Evolutionary conservation across 2,888 invertebrate species (phyloP).

Genomic region (Frankliniella fusca): DNA sequence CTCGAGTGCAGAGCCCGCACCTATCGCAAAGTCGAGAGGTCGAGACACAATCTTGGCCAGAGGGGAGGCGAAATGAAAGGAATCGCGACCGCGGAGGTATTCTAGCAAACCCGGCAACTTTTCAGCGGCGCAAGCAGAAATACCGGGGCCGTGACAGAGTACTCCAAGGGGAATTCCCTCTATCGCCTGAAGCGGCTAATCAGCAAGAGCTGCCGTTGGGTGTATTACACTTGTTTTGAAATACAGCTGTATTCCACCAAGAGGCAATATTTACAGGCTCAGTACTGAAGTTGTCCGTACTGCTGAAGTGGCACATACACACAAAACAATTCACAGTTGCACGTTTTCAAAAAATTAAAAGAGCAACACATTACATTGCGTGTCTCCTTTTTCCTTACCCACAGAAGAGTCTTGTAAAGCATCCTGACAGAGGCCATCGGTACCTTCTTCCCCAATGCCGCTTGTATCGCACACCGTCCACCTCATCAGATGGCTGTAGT

Average conservation of each 20-base stretch:
- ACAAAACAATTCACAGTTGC: too few species aligned
- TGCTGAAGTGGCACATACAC: too few species aligned
- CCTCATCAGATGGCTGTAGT: constrained; percentile 42
- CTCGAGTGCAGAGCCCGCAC: not conserved
- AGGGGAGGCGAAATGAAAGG: constrained; percentile 8
- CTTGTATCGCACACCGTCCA: constrained; percentile 19
- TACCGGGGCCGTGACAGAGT: too few species aligned
- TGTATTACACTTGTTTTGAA: too few species aligned
- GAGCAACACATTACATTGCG: too few species aligned
- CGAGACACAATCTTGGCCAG: not conserved
- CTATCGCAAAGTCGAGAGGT: not conserved
- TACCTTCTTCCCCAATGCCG: not conserved
- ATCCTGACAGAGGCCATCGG: not conserved
- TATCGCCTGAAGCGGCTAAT: too few species aligned
- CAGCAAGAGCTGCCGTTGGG: too few species aligned
- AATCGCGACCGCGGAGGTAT: not conserved
- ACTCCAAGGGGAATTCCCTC: too few species aligned
- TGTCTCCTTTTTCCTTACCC: constrained; percentile 38
- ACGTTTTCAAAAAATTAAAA: too few species aligned
- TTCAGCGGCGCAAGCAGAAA: not conserved
- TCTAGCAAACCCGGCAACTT: constrained; percentile 19
- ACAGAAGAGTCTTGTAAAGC: constrained; percentile 37
- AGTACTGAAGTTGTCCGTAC: too few species aligned
- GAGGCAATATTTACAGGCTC: too few species aligned
- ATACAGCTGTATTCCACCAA: too few species aligned